Base-by-base conservation (phyloP, 2,888 invertebrate genomes). In the Andricus curvator region DNA sequence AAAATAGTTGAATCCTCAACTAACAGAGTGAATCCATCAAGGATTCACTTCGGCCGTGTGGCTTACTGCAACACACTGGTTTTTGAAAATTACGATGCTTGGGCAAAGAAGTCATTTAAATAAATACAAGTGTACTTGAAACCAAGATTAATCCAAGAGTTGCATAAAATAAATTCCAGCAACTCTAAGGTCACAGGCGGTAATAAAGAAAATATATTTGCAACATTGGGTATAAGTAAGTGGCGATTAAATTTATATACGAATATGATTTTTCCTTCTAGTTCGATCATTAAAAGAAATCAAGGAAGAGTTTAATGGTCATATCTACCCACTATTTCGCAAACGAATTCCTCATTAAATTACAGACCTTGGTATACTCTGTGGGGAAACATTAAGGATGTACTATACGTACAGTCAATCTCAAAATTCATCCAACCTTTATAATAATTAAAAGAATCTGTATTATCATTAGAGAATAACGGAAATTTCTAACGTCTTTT, bases 261-360 rank as follows among this genome's bases (percentile, higher is more conserved):
- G n/a, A 65, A 15, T 65, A 8, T 67, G 37, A 67, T n/a, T 60
- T 25, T 51, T 67, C 20, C 66, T 41, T n/a, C n/a, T 17, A 33
- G 20, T 22, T 67, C 9, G 29, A 9, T 37, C 66, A 67, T 67
- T 67, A 67, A 37, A 67, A 67, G 66, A 41, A 37, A 37, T 37
- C 66, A 48, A 68, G 17, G 25, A 22, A 25, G 44, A 60, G 22
- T 25, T 60, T 60, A 60, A 56, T 56, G 20, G n/a, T 6, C 5
- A 20, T 44, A 44, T 4, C 13, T 44, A 13, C n/a, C 56, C n/a
- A 56, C 20, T 56, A n/a, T n/a, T 56, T 56, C n/a, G 56, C 17
- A 56, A 20, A n/a, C 0, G 5, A 68, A 22, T 48, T 68, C n/a
- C 22, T 68, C 25, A 25, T 68, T 68, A 44, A 68, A 68, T 25